Percentiles rank a stretch among this genome's conserved stretches.
phyloP scores from a whole-genome alignment of 1,140 invertebrate species.

The Chrysomallon squamiferum region DNA sequence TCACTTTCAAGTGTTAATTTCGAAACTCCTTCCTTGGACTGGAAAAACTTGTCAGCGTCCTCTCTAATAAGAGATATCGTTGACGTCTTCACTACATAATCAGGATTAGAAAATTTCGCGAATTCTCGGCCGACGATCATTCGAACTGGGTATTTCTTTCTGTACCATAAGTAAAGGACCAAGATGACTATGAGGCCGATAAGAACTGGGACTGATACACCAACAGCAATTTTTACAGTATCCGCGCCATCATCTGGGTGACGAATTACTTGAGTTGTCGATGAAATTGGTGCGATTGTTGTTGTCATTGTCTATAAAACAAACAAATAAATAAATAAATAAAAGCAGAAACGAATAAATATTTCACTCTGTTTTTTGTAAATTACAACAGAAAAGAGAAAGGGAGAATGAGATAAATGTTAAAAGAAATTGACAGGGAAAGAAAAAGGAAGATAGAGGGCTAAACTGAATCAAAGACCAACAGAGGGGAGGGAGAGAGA shows the following conservation, averaged over 20 bases:
- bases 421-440: no score
- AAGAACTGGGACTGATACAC: slow-evolving; percentile 23
- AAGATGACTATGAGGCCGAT: slow-evolving; percentile 15
- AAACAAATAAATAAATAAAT: not conserved
- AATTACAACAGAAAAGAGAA: not conserved
- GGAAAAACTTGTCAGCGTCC: slow-evolving; percentile 24
- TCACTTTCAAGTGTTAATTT: not conserved
- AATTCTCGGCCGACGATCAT: slow-evolving; percentile 59
- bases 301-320: no score
- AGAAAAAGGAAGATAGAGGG: not conserved
- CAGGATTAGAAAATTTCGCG: slow-evolving; percentile 61
- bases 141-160: slow-evolving; percentile 57
- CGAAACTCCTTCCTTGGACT: slow-evolving; percentile 7
- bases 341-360: no score
- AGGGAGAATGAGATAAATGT: not conserved
- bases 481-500: no score
- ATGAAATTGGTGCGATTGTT: not conserved
- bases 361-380: not conserved
- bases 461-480: not conserved
- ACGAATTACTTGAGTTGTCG: not conserved
- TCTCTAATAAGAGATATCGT: slow-evolving; percentile 28
- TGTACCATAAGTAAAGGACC: slow-evolving; percentile 41
- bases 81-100: slow-evolving; percentile 37
- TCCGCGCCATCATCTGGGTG: slow-evolving; percentile 4
- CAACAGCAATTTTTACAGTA: slow-evolving; percentile 21